phyloP scores from a whole-genome alignment of 2,797 vertebrate genomes.

The Crenuchus spilurus region DNA sequence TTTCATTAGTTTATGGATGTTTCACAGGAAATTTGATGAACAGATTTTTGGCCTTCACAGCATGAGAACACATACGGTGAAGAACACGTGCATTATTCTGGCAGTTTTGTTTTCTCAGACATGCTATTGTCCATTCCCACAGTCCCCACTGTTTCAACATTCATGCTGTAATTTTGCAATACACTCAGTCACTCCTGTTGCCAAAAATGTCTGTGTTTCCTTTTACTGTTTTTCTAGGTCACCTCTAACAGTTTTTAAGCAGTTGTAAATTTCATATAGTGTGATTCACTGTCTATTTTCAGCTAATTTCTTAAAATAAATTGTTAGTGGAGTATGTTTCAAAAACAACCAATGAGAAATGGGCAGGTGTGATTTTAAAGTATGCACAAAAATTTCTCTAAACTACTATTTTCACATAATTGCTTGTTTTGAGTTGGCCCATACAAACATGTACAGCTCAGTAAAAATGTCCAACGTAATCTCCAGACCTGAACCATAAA shows the following conservation, averaged over 20 bases:
- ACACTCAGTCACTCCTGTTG: constrained; percentile 37
- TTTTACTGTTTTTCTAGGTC: constrained; percentile 38
- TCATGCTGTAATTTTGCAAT: constrained; percentile 11
- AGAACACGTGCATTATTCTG: constrained; percentile 18
- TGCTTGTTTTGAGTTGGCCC: too few relatives aligned
- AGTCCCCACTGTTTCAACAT: constrained; percentile 43
- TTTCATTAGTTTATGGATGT: constrained; percentile 3
- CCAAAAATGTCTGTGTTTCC: constrained; percentile 33
- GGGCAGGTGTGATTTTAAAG: too few relatives aligned
- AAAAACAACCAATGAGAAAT: too few relatives aligned
- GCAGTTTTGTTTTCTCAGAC: constrained; percentile 28
- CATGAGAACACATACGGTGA: constrained; percentile 25
- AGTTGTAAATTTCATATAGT: constrained; percentile 16
- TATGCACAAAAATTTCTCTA: not conserved
- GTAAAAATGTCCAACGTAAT: too few relatives aligned
- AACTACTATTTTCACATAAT: too few relatives aligned
- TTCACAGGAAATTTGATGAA: not conserved
- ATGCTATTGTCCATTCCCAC: constrained; percentile 14
- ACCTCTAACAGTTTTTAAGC: constrained; percentile 37
- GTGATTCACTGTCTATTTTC: not conserved
- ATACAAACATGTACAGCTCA: too few relatives aligned
- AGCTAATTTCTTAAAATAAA: not conserved
- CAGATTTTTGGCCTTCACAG: constrained; percentile 15
- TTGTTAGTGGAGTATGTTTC: not conserved
- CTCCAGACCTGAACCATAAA: too few relatives aligned